Conservation (phyloP, 2,113 vertebrate genomes). For the Pteruthius melanotis region DNA sequence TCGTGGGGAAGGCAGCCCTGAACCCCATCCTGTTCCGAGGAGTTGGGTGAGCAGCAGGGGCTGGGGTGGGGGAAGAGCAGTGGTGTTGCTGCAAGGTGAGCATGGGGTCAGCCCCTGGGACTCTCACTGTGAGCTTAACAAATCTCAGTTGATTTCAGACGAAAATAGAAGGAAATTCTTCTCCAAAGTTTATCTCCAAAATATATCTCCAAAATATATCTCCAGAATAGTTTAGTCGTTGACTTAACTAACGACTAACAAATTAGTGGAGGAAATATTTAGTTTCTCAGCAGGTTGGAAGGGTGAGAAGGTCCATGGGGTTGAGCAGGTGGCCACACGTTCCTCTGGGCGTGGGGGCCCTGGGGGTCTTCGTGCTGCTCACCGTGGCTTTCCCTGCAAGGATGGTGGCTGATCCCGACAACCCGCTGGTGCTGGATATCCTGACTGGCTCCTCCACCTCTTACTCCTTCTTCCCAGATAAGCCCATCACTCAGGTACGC, state of each 20-base stretch:
- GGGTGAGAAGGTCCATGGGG: background rate
- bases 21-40: slow-evolving; percentile 94
- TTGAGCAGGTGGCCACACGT: accelerated
- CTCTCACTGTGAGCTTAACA: accelerated
- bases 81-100: accelerated
- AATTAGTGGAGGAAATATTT: background rate
- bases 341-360: background rate
- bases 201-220: no score
- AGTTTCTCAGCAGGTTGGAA: background rate
- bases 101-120: accelerated
- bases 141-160: background rate
- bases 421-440: slow-evolving; percentile 94
- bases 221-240: background rate
- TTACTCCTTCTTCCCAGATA: slow-evolving; percentile 96
- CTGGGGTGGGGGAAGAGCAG: background rate
- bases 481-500: slow-evolving; percentile 90
- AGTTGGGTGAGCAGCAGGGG: slow-evolving; percentile 83
- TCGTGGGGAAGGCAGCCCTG: slow-evolving; percentile 84
- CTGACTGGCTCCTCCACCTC: slow-evolving; percentile 90
- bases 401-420: slow-evolving; percentile 98
- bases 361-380: background rate
- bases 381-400: slow-evolving; percentile 9
- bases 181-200: no score
- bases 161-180: background rate
- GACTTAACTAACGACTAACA: no score